Evolutionary conservation across 2,888 invertebrate species (phyloP).

Genomic region (Bimastos eiseni): DNA sequence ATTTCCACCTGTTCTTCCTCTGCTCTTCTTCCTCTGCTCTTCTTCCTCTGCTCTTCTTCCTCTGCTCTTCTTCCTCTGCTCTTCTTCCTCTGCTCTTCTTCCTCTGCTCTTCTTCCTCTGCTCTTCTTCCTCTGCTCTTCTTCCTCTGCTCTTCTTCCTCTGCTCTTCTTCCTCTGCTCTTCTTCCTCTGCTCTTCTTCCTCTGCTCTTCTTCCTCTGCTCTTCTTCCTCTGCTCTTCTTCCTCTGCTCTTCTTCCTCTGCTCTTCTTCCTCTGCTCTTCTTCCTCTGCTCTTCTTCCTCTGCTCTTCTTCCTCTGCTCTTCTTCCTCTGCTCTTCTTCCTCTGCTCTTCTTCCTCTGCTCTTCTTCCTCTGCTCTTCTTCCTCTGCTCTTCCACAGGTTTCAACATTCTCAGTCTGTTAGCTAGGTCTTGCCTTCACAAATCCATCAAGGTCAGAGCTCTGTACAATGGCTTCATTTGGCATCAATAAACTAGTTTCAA

Average conservation of each 20-base stretch:
- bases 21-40: neutral
- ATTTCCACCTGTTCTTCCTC: neutral
- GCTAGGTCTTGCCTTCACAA: neutral
- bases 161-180: neutral
- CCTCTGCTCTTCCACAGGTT: neutral
- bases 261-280: neutral
- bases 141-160: conserved; percentile 2
- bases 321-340: neutral
- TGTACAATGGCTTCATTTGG: neutral
- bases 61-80: neutral
- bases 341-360: neutral
- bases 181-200: no score
- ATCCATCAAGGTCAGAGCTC: neutral
- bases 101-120: neutral
- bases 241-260: conserved; percentile 1
- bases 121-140: no score
- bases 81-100: neutral
- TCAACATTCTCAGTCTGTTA: neutral
- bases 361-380: no score
- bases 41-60: no score
- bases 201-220: neutral
- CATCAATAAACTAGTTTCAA: neutral
- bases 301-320: neutral
- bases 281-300: neutral
- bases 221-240: neutral